Evolutionary conservation across 2,113 vertebrate species (phyloP), one percentile per base, ranked within the genome.

Genomic region (Odocoileus virginianus): DNA sequence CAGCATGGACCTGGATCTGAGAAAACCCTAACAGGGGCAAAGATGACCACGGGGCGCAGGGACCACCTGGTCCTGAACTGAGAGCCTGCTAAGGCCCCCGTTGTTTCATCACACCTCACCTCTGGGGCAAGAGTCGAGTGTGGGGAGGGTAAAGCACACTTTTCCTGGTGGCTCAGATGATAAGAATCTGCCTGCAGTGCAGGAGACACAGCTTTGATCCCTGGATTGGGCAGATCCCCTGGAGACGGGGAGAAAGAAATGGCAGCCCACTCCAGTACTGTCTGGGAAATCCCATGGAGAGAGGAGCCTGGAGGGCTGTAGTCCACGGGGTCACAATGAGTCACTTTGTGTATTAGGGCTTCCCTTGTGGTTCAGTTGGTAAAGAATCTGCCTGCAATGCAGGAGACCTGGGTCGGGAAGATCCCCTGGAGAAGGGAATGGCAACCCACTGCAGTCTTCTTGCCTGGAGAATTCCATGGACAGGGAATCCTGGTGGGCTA

Each of bases 261-360:
- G 71, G 71, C 71, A 74, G 25, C 21, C n/a, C 36, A 7, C 19
- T 74, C 36, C 71, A 25, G 21, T 74, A 43, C 40, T 74, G 36
- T 25, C 36, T 40, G 21, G 23, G 21, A 13, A 43, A 74, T 25
- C 21, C 71, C 71, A 14, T 25, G 36, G 36, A 74, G 21, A 74
- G 71, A 43, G 21, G 71, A 74, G 21, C 71, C 36, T 40, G 71
- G 5, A 40, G 71, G 36, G 10, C 36, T 74, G 21, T 40, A 43
- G 36, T 74, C 71, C 71, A 43, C 0, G 2, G 71, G 19, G 6
- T 25, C 2, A 0, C 71, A 25, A 74, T 36, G n/a, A 23, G 64
- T 12, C 17, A 36, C 64, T 67, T 67, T 71, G 64, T 12, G 19
- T 36, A 71, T 36, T 36, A 71, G n/a, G 64, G 9, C 10, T 36